Evolutionary conservation across 1,140 invertebrate species (phyloP).

Genomic region (Anastrepha ludens): DNA sequence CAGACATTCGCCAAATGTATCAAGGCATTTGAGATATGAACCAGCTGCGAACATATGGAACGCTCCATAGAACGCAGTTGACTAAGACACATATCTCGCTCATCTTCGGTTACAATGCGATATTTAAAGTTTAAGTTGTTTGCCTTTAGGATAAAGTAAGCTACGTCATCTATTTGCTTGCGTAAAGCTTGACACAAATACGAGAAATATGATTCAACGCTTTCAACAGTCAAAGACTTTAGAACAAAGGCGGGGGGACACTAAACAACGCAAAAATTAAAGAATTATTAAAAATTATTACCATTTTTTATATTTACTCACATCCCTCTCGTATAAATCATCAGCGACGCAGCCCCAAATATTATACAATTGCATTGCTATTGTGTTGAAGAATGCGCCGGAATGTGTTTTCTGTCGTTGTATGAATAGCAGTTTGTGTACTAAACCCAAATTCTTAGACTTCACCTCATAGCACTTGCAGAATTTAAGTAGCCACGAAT

Average conservation of each 20-base stretch:
- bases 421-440: slow-evolving; percentile 67
- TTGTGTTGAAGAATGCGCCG: slow-evolving; percentile 66
- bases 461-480: slow-evolving; percentile 64
- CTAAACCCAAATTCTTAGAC: slow-evolving; percentile 61
- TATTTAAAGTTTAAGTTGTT: slow-evolving; percentile 68
- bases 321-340: slow-evolving; percentile 49
- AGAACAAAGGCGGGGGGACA: slow-evolving; percentile 53
- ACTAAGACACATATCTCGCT: slow-evolving; percentile 65
- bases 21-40: slow-evolving; percentile 67
- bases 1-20: slow-evolving; percentile 65
- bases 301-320: slow-evolving; percentile 54
- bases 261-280: slow-evolving; percentile 14
- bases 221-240: slow-evolving; percentile 63
- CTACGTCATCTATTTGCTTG: slow-evolving; percentile 69
- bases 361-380: slow-evolving; percentile 64
- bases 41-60: slow-evolving; percentile 68
- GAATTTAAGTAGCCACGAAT: slow-evolving; percentile 68
- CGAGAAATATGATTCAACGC: slow-evolving; percentile 64
- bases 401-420: slow-evolving; percentile 70
- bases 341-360: slow-evolving; percentile 54
- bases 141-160: slow-evolving; percentile 69
- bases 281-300: not conserved
- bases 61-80: slow-evolving; percentile 66
- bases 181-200: slow-evolving; percentile 64
- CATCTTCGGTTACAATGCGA: slow-evolving; percentile 66